Percentiles rank a stretch among this genome's conserved stretches.
phyloP scores from a whole-genome alignment of 1,140 invertebrate species.

The Heterodera schachtii region DNA sequence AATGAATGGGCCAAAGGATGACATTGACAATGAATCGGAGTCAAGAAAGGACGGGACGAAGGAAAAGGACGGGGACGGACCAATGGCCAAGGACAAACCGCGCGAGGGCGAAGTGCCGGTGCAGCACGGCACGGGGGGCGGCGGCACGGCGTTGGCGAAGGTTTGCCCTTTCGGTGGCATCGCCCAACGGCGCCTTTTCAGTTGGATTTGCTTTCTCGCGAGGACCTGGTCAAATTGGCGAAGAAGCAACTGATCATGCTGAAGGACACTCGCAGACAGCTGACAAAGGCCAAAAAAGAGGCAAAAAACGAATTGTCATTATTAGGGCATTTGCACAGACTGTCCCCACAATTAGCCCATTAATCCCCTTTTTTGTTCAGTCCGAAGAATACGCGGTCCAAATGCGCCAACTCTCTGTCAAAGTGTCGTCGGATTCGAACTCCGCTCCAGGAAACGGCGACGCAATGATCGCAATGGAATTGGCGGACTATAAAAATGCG shows the following conservation, averaged over 20 bases:
- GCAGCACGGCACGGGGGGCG: not conserved
- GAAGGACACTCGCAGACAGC: constrained; percentile 28
- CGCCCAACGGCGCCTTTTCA: not conserved
- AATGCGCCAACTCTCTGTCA: not conserved
- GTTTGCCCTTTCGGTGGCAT: not conserved
- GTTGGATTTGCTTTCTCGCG: constrained; percentile 39
- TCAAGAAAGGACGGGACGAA: not conserved
- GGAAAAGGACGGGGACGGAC: too few species aligned
- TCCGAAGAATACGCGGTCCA: not conserved
- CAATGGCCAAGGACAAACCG: not conserved
- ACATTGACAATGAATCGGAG: not conserved
- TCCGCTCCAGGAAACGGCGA: not conserved
- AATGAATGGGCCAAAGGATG: not conserved
- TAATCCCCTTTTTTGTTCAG: not conserved
- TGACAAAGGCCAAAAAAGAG: constrained; percentile 16
- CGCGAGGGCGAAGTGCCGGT: too few species aligned
- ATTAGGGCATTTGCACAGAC: too few species aligned
- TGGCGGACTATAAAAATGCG: constrained; percentile 23
- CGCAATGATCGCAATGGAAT: constrained; percentile 27
- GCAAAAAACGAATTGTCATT: not conserved
- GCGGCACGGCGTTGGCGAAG: not conserved
- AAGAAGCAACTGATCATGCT: constrained; percentile 42
- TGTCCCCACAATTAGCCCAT: too few species aligned
- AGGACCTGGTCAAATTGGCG: constrained; percentile 45
- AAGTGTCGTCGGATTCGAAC: not conserved